Conservation (phyloP, 1,140 invertebrate genomes). For the Eurosta solidaginis region DNA sequence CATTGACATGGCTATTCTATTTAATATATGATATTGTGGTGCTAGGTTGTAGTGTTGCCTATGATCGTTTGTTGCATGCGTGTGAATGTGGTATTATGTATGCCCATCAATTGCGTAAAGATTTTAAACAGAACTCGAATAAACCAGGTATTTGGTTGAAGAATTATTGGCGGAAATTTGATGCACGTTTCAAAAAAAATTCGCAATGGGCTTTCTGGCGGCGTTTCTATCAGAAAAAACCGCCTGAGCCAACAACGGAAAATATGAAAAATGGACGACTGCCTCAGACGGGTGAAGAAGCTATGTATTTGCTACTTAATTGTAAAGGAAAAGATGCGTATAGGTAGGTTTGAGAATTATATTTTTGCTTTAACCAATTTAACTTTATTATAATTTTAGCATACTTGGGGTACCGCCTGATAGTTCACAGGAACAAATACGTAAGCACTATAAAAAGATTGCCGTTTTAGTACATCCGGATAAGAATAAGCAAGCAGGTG, state of each 20-base stretch:
- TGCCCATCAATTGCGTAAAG: constrained; percentile 48
- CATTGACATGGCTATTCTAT: constrained; percentile 76
- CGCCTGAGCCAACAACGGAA: constrained; percentile 44
- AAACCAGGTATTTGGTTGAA: constrained; percentile 56
- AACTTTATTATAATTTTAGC: constrained; percentile 60
- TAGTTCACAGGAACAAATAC: constrained; percentile 91
- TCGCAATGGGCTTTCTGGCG: constrained; percentile 57
- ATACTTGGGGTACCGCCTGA: constrained; percentile 84
- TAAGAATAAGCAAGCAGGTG: constrained; percentile 91
- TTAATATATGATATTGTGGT: constrained; percentile 77
- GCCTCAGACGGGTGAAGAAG: constrained; percentile 89
- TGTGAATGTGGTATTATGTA: constrained; percentile 45
- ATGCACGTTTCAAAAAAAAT: constrained; percentile 53
- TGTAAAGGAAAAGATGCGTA: constrained; percentile 96
- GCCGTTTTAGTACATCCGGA: constrained; percentile 94
- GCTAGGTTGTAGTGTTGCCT: constrained; percentile 74
- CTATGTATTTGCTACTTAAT: constrained; percentile 87
- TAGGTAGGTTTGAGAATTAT: constrained; percentile 63
- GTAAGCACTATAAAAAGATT: constrained; percentile 90
- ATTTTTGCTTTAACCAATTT: neutral
- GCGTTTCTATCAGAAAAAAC: constrained; percentile 52
- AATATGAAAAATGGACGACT: constrained; percentile 63
- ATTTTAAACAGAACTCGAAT: constrained; percentile 55
- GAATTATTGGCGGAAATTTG: constrained; percentile 52
- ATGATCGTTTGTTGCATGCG: constrained; percentile 62